phyloP scores from a whole-genome alignment of 37 sponge, comb jelly and placozoan genomes.

The Hormiphora californensis region DNA sequence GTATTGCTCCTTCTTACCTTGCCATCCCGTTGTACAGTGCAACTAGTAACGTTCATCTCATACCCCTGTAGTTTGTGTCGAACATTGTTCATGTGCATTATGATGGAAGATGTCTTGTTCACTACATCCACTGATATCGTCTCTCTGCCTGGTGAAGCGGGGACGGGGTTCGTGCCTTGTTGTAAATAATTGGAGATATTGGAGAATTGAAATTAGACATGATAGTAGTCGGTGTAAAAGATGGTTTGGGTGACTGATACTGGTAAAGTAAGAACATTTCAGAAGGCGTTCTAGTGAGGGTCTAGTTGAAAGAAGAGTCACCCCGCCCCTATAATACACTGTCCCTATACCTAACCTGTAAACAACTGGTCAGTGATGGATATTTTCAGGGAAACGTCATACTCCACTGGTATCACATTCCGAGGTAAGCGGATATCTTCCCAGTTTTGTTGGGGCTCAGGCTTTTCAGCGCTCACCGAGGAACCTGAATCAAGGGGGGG shows the following conservation, averaged over 20 bases:
- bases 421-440: not conserved
- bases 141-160: not conserved
- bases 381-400: not conserved
- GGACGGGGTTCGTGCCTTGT: no score
- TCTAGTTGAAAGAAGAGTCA: no score
- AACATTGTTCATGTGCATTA: not conserved
- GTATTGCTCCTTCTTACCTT: not conserved
- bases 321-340: no score
- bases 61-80: not conserved
- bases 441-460: not conserved
- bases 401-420: not conserved
- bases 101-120: not conserved
- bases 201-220: no score
- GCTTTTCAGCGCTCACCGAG: not conserved
- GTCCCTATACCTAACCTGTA: no score
- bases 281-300: no score
- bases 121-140: not conserved
- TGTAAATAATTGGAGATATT: no score
- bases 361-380: not conserved
- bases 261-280: no score
- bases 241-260: no score
- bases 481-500: no score
- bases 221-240: no score
- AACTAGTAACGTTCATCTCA: not conserved
- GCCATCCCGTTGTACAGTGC: not conserved